These are phyloP conservation scores for Hemaris fuciformis DNA, from an alignment of 2,888 invertebrate genomes.

Conservation along the genomic window DNA sequence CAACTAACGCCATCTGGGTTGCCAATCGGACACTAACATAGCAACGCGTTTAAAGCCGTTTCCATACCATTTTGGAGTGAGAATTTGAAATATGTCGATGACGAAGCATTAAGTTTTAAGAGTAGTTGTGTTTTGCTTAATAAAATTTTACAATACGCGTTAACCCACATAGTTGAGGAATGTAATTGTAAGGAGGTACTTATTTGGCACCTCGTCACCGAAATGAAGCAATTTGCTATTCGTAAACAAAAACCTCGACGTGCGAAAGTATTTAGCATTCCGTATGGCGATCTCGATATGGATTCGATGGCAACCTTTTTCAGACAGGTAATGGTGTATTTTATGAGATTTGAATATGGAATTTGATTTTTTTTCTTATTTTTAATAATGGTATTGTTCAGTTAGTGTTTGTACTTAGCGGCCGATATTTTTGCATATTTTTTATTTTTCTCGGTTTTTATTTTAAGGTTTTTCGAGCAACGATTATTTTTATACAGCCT, in stretches of 20 bases:
- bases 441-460: no score
- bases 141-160: constrained; percentile 46
- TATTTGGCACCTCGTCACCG: constrained; percentile 26
- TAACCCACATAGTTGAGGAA: constrained; percentile 37
- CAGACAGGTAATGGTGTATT: not conserved
- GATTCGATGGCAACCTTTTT: not conserved
- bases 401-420: not conserved
- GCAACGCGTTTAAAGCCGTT: not conserved
- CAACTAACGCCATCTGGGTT: not conserved
- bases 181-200: constrained; percentile 24
- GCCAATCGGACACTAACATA: not conserved
- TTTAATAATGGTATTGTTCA: not conserved
- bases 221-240: constrained; percentile 4
- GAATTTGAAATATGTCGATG: not conserved
- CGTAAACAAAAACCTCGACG: not conserved
- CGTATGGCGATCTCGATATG: not conserved
- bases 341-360: not conserved
- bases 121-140: constrained; percentile 15
- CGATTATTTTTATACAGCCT: no score
- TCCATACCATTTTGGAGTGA: not conserved
- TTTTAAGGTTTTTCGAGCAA: no score
- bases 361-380: not conserved
- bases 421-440: not conserved
- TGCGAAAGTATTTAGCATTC: constrained; percentile 11
- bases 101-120: not conserved